phyloP scores from a whole-genome alignment of 2,797 vertebrate species.

The Pitangus sulphuratus region DNA sequence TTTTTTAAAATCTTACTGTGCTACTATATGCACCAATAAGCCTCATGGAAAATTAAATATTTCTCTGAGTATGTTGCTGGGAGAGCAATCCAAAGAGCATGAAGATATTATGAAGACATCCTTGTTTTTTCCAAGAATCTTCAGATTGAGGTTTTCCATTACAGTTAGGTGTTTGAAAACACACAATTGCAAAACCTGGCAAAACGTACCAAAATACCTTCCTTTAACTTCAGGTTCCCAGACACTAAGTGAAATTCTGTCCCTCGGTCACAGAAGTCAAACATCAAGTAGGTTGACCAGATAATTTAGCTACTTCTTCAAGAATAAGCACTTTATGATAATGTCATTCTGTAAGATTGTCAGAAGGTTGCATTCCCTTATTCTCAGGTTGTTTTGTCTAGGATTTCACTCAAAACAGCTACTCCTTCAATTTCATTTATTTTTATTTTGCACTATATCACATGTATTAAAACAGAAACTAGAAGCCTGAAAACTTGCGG shows the following conservation, averaged over 20 bases:
- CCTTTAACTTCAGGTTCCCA: background rate
- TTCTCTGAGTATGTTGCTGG: background rate
- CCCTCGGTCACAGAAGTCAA: background rate
- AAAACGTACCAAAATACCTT: background rate
- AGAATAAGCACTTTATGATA: background rate
- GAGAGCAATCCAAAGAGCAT: background rate
- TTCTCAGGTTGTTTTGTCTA: background rate
- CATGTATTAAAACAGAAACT: background rate
- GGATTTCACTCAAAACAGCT: slow-evolving; percentile 14
- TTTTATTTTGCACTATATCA: background rate
- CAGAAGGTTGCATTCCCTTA: background rate
- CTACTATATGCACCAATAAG: background rate
- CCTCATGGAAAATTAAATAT: background rate
- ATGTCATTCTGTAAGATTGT: background rate
- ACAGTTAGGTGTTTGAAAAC: background rate
- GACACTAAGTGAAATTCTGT: background rate
- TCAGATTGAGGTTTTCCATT: background rate
- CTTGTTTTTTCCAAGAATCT: background rate
- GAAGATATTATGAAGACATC: background rate
- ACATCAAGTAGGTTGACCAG: background rate
- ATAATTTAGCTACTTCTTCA: slow-evolving; percentile 4
- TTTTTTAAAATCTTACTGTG: background rate
- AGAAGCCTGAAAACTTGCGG: background rate
- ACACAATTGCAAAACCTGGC: background rate
- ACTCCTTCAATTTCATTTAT: background rate